Conservation (phyloP, 2,888 invertebrate species). For the Philereme vetulata region DNA sequence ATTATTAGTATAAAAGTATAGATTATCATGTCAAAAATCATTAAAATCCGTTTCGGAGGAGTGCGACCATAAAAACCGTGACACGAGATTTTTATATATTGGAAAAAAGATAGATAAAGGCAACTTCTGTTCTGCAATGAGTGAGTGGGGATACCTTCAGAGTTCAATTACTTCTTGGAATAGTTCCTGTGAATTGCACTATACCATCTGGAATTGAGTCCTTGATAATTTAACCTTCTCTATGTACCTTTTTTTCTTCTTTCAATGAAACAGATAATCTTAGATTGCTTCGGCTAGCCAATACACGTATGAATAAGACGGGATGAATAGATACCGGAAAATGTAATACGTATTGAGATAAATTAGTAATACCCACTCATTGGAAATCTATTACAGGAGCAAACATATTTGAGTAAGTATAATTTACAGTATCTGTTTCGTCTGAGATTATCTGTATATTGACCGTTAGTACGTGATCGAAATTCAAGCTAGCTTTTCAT, state of each 20-base stretch:
- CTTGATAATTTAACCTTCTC: conserved; percentile 1
- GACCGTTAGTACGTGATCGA: neutral
- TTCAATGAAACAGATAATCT: conserved; percentile 19
- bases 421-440: neutral
- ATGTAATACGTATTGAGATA: conserved; percentile 21
- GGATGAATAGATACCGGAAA: conserved; percentile 10
- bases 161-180: neutral
- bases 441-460: neutral
- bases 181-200: neutral
- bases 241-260: neutral
- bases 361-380: conserved; percentile 7
- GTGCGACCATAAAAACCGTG: too few relatives aligned
- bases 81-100: too few relatives aligned
- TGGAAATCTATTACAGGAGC: conserved; percentile 3
- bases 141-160: too few relatives aligned
- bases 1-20: too few relatives aligned
- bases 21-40: too few relatives aligned
- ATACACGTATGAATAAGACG: neutral
- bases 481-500: neutral
- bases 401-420: neutral
- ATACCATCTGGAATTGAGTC: neutral
- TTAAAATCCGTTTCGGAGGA: too few relatives aligned
- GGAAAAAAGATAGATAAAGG: too few relatives aligned
- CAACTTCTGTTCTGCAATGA: too few relatives aligned
- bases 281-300: conserved; percentile 13